Evolutionary conservation across 2,113 vertebrate genomes (phyloP).

Genomic region (Potamarius usumacintae): DNA sequence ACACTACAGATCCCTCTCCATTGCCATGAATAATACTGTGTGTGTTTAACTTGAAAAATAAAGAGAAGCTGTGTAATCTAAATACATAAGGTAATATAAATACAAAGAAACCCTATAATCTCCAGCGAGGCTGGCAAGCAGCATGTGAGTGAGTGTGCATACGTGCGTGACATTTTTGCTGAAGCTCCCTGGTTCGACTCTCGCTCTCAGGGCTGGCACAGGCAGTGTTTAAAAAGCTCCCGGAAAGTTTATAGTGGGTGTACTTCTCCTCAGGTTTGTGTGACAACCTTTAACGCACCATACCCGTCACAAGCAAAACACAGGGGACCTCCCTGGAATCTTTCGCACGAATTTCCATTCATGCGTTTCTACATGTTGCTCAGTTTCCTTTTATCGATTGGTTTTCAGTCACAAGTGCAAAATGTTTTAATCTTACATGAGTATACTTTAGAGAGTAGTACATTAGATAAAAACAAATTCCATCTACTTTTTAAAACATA

Average conservation of each 20-base stretch:
- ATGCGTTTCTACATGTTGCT: constrained; percentile 68
- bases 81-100: constrained; percentile 80
- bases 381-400: constrained; percentile 47
- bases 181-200: constrained; percentile 63
- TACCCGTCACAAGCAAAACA: constrained; percentile 76
- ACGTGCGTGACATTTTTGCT: constrained; percentile 66
- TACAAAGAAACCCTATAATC: constrained; percentile 72
- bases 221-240: constrained; percentile 78
- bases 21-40: constrained; percentile 65
- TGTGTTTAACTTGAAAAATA: constrained; percentile 75
- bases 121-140: constrained; percentile 54
- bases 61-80: constrained; percentile 77
- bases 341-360: constrained; percentile 75
- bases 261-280: constrained; percentile 77
- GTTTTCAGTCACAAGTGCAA: constrained; percentile 46
- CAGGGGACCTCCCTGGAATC: constrained; percentile 77
- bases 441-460: neutral
- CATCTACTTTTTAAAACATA: neutral
- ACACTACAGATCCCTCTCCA: constrained; percentile 53
- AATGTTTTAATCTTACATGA: neutral
- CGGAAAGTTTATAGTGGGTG: constrained; percentile 81
- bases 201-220: constrained; percentile 74
- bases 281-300: constrained; percentile 79
- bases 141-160: constrained; percentile 37
- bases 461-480: neutral